These are phyloP conservation scores for Dendrolimus kikuchii DNA, from an alignment of 1,140 invertebrate genomes.

Conservation along the genomic window DNA sequence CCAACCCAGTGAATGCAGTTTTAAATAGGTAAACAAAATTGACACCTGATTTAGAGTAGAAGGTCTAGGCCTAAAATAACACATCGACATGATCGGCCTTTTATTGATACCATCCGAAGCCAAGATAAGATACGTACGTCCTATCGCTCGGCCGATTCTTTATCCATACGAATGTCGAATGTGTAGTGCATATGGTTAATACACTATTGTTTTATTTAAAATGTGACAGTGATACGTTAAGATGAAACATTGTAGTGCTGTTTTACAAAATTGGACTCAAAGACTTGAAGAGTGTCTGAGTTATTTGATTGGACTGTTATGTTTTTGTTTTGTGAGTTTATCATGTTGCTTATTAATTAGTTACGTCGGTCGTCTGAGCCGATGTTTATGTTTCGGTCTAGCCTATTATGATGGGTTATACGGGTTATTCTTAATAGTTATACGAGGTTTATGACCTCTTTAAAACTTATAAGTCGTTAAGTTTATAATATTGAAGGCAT, in stretches of 20 bases:
- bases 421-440: no score
- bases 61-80: constrained; percentile 41
- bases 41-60: constrained; percentile 5
- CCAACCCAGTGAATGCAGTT: no score
- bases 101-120: constrained; percentile 56
- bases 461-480: no score
- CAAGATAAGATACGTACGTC: constrained; percentile 51
- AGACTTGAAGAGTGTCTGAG: constrained; percentile 29
- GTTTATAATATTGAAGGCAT: no score
- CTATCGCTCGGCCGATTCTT: constrained; percentile 27
- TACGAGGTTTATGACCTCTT: no score
- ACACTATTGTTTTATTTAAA: constrained; percentile 11
- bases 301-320: constrained; percentile 22
- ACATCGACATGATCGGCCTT: constrained; percentile 19
- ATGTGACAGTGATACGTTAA: constrained; percentile 8
- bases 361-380: no score
- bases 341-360: neutral
- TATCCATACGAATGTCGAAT: constrained; percentile 29
- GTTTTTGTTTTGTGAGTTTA: constrained; percentile 25
- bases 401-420: no score
- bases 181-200: constrained; percentile 10
- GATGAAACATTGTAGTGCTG: constrained; percentile 22
- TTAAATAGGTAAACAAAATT: no score
- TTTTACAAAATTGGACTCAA: constrained; percentile 22
- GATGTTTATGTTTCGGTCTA: no score